Evolutionary conservation across 2,797 vertebrate genomes (phyloP).

Genomic region (Lophura swinhoii): DNA sequence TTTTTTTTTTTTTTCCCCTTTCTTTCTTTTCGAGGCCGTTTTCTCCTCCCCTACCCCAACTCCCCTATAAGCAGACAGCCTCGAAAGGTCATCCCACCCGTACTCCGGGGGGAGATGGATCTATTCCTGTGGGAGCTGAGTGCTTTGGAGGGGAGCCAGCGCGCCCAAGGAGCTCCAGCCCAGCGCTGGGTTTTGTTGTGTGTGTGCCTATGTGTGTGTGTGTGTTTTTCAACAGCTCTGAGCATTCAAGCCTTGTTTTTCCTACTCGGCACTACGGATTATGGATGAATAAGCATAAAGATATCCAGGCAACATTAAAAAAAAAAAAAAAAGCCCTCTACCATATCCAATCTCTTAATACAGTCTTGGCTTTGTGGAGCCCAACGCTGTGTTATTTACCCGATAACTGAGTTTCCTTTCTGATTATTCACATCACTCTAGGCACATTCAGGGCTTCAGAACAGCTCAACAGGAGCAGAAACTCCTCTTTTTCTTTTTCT

Average conservation of each 20-base stretch:
- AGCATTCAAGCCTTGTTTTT: slow-evolving; percentile 75
- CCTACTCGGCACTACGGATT: slow-evolving; percentile 63
- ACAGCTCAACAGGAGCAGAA: slow-evolving; percentile 1
- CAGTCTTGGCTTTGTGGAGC: slow-evolving; percentile 64
- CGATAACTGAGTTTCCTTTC: slow-evolving; percentile 67
- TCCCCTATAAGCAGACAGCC: slow-evolving; percentile 66
- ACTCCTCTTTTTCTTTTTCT: neutral
- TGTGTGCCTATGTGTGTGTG: neutral
- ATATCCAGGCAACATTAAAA: slow-evolving; percentile 81
- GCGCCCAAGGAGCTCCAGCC: slow-evolving; percentile 71
- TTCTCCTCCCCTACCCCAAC: slow-evolving; percentile 45
- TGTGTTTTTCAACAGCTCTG: slow-evolving; percentile 63
- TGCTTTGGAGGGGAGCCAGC: slow-evolving; percentile 79
- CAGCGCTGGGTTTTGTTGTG: slow-evolving; percentile 69
- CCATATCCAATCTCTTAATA: slow-evolving; percentile 74
- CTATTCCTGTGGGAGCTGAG: slow-evolving; percentile 79
- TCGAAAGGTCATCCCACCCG: slow-evolving; percentile 75
- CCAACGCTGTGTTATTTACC: slow-evolving; percentile 47
- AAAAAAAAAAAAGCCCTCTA: neutral
- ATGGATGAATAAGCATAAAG: slow-evolving; percentile 83
- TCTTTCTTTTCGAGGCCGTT: neutral
- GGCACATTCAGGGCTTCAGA: slow-evolving; percentile 53
- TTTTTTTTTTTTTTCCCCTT: too few species aligned
- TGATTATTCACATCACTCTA: slow-evolving; percentile 65
- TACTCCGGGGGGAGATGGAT: slow-evolving; percentile 62